These are phyloP conservation scores for Agrilus mali DNA, from an alignment of 2,888 invertebrate species.

Conservation along the genomic window DNA sequence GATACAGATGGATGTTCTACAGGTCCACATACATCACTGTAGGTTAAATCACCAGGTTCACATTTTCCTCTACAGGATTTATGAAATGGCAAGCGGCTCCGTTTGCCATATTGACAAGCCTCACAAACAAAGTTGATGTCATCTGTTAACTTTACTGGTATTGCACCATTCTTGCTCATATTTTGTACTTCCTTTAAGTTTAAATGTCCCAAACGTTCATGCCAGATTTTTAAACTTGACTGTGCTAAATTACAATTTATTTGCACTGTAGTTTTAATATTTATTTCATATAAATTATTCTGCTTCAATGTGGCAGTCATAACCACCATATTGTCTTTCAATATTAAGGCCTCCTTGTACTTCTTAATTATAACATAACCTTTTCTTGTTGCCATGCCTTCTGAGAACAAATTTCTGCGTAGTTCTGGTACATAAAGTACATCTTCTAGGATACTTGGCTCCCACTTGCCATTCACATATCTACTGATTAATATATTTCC, in stretches of 20 bases:
- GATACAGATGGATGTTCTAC: too few species aligned
- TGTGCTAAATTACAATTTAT: constrained; percentile 12
- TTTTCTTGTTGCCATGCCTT: constrained; percentile 19
- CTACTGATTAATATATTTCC: too few species aligned
- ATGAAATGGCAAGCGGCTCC: constrained; percentile 11
- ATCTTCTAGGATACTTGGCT: too few species aligned
- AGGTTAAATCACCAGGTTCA: too few species aligned
- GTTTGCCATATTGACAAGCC: constrained; percentile 13
- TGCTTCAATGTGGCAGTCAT: too few species aligned
- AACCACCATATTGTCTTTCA: too few species aligned
- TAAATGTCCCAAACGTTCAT: constrained; percentile 18
- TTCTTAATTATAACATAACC: constrained; percentile 19
- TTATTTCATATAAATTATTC: constrained; percentile 17
- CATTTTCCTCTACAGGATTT: constrained; percentile 11
- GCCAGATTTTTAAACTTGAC: constrained; percentile 16
- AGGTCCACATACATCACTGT: too few species aligned
- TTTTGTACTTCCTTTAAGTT: constrained; percentile 13
- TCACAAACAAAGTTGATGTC: constrained; percentile 13
- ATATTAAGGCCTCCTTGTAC: too few species aligned
- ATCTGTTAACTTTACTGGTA: constrained; percentile 10
- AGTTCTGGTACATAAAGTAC: too few species aligned
- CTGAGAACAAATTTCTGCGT: constrained; percentile 25
- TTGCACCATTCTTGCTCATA: constrained; percentile 11
- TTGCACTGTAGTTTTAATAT: constrained; percentile 9
- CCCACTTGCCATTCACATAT: too few species aligned